phyloP scores from a whole-genome alignment of 2,797 vertebrate genomes.

The Falco naumanni region DNA sequence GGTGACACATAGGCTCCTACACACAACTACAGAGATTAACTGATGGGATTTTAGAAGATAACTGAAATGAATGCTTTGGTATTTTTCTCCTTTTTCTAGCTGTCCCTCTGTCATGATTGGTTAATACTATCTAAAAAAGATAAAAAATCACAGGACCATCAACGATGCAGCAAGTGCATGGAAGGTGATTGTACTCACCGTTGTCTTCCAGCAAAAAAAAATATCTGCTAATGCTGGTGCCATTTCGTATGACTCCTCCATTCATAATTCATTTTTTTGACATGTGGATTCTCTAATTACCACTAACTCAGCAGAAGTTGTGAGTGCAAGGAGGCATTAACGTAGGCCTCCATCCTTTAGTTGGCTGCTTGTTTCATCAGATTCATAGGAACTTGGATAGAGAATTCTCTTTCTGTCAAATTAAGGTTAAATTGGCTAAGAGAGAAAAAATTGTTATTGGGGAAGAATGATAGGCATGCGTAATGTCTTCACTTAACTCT shows the following conservation, averaged over 20 bases:
- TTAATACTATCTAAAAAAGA: neutral
- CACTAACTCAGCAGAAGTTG: neutral
- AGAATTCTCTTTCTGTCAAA: neutral
- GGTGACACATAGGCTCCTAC: neutral
- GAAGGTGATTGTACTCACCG: neutral
- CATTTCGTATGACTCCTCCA: neutral
- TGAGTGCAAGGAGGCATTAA: neutral
- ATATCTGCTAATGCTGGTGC: neutral
- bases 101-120: neutral
- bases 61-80: neutral
- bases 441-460: neutral
- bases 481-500: neutral
- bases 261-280: neutral
- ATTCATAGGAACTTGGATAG: neutral
- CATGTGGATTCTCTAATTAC: neutral
- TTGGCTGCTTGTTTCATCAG: neutral
- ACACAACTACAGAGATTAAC: neutral
- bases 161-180: neutral
- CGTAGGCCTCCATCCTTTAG: neutral
- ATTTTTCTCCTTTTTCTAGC: neutral
- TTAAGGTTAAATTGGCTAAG: slow-evolving; percentile 10
- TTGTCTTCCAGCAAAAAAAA: neutral
- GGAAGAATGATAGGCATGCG: neutral
- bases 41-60: neutral
- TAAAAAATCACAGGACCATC: neutral